phyloP scores from a whole-genome alignment of 2,888 invertebrate species.

The Sesia apiformis region DNA sequence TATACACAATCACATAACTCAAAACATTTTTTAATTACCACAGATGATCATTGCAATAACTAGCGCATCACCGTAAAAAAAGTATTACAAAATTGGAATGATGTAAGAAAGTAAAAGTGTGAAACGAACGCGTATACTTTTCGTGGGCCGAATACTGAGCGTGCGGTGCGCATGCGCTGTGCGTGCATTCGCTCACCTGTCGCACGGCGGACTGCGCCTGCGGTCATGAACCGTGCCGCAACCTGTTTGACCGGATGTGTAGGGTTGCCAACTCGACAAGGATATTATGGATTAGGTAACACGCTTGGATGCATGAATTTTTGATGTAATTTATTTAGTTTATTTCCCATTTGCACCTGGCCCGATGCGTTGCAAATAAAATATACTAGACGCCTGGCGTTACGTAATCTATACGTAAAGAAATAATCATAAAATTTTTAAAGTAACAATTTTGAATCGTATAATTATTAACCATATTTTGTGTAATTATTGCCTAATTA shows the following conservation, averaged over 20 bases:
- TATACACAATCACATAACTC: slow-evolving; percentile 7
- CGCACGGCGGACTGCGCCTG: slow-evolving; percentile 39
- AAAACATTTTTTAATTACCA: slow-evolving; percentile 12
- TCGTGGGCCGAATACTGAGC: slow-evolving; percentile 3
- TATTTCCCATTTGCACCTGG: too few species aligned
- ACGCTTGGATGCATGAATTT: too few species aligned
- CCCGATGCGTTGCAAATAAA: too few species aligned
- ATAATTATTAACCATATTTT: too few species aligned
- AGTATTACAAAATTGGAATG: slow-evolving; percentile 20
- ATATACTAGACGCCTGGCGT: too few species aligned
- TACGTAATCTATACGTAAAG: too few species aligned
- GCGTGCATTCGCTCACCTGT: slow-evolving; percentile 50
- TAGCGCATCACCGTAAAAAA: slow-evolving; percentile 4
- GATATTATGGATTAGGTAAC: too few species aligned
- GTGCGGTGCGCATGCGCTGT: slow-evolving; percentile 8
- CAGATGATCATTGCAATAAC: slow-evolving; percentile 7
- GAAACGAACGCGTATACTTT: slow-evolving; percentile 15
- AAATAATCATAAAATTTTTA: too few species aligned
- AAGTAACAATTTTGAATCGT: too few species aligned
- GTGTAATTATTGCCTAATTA: too few species aligned
- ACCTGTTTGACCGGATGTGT: slow-evolving; percentile 52
- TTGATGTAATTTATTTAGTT: too few species aligned
- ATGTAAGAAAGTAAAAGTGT: slow-evolving; percentile 40
- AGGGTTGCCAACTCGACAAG: background rate
- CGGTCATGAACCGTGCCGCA: slow-evolving; percentile 46